A percentile compares a stretch with the other conserved stretches of the same genome.
Conservation (phyloP, 2,113 vertebrate species). For the Tichodroma muraria region DNA sequence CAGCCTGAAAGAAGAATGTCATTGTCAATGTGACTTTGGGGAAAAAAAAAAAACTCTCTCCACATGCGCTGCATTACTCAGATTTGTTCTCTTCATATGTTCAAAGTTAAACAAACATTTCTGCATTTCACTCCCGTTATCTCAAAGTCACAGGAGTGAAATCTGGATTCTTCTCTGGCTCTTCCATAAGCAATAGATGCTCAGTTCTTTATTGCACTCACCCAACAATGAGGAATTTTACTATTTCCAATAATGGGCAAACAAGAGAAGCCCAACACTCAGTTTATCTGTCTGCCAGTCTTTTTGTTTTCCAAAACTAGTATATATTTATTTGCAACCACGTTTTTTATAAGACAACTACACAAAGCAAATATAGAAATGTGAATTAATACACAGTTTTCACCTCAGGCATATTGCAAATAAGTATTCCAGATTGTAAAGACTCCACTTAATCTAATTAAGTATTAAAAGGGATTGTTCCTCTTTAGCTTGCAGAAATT, state of each 20-base stretch:
- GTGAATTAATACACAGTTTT: background rate
- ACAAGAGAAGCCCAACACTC: background rate
- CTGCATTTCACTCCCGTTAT: background rate
- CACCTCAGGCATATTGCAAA: background rate
- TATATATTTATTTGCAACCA: background rate
- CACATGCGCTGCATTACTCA: background rate
- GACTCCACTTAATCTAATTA: constrained; percentile 38
- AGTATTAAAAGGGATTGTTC: constrained; percentile 24
- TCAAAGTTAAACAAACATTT: constrained; percentile 13
- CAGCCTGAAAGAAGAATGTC: background rate
- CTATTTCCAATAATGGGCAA: background rate
- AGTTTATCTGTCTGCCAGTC: background rate
- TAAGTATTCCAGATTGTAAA: background rate
- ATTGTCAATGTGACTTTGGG: background rate
- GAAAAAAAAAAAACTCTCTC: background rate
- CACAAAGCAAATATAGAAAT: background rate
- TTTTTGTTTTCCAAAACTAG: background rate
- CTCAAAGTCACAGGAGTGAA: constrained; percentile 18
- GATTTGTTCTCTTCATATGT: background rate
- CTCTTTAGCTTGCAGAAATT: constrained; percentile 16
- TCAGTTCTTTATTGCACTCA: background rate
- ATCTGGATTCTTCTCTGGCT: background rate
- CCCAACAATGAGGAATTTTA: background rate
- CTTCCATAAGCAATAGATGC: background rate
- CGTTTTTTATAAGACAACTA: background rate